Evolutionary conservation across 2,888 invertebrate species (phyloP).

Genomic region (Erannis defoliaria): DNA sequence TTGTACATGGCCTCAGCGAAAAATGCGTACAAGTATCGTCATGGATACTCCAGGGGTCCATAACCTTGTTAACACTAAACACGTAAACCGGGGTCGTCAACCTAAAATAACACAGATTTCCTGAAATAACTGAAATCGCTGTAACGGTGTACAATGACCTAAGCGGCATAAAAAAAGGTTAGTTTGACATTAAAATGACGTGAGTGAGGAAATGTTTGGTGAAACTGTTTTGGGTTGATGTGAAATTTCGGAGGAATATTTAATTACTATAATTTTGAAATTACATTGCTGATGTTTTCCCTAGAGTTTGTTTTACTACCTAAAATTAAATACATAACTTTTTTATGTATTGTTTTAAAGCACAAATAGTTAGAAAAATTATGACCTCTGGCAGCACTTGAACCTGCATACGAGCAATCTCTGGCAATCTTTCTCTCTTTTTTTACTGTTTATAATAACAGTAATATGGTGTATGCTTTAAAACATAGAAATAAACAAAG

Average conservation of each 20-base stretch:
- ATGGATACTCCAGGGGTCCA: slow-evolving; percentile 44
- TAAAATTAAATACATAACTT: too few relatives aligned
- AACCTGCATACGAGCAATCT: too few relatives aligned
- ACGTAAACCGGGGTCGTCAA: slow-evolving; percentile 46
- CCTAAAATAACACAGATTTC: slow-evolving; percentile 56
- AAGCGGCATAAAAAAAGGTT: slow-evolving; percentile 22
- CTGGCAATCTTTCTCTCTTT: too few relatives aligned
- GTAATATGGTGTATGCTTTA: too few relatives aligned
- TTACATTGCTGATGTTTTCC: too few relatives aligned
- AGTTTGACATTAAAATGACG: slow-evolving; percentile 26
- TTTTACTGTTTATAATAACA: too few relatives aligned
- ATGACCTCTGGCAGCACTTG: too few relatives aligned
- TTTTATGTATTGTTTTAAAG: too few relatives aligned
- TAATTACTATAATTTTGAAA: background rate
- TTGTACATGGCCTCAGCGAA: slow-evolving; percentile 13
- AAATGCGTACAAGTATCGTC: slow-evolving; percentile 37
- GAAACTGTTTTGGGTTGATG: slow-evolving; percentile 22
- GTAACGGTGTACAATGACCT: slow-evolving; percentile 46
- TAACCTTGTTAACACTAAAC: slow-evolving; percentile 32
- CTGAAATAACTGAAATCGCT: slow-evolving; percentile 44
- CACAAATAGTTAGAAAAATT: too few relatives aligned
- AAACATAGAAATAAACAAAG: too few relatives aligned
- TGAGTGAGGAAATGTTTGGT: slow-evolving; percentile 15
- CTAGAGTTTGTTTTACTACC: too few relatives aligned
- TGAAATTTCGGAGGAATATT: slow-evolving; percentile 4